Evolutionary conservation across 2,113 vertebrate species (phyloP), one percentile per base, ranked within the genome.

Genomic region (Laticauda laticaudata): DNA sequence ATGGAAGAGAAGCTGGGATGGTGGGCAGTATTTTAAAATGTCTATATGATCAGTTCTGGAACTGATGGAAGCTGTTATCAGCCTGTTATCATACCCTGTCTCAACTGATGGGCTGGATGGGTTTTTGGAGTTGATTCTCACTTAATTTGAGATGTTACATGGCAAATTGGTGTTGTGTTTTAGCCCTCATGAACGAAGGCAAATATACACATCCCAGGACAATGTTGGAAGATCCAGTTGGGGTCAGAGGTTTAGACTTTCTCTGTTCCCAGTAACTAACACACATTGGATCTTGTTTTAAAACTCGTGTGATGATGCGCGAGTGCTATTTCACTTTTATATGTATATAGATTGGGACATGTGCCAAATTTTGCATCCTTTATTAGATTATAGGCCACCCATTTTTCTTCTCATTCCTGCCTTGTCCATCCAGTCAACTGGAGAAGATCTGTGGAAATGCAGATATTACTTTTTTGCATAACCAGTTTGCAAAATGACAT

Each of bases 401-500:
- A 93, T 89, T 69, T 88, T 91, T 8, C 88, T 24, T 48, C 88
- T 23, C 48, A 23, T 11, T 3, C 11, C 2, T 7, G 4, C 23
- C 34, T 9, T 18, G 53, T 4, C n/a, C 91, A 54, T 93, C 89
- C 88, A 24, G 45, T 64, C 43, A 94, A 95, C 95, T 91, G 96
- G 93, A 95, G 93, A 94, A 95, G 93, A 97, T 92, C 93, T 94
- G 43, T 48, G 55, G 94, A 95, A 93, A 86, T 69, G 56, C 59
- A 94, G 95, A 90, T 87, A 56, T 53, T 45, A 94, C 90, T 95
- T 96, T 21, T 9, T 94, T 94, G 91, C 91, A 94, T 23, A 20
- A 20, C 91, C 94, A 93, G 90, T 93, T 91, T 96, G 89, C 94
- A 95, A 95, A 95, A 94, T 94, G 94, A 89, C 26, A 90, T 94